Evolutionary conservation across 2,888 invertebrate genomes (phyloP), one percentile per base, ranked within the genome.

Genomic region (Cryptocheilus praepositus): DNA sequence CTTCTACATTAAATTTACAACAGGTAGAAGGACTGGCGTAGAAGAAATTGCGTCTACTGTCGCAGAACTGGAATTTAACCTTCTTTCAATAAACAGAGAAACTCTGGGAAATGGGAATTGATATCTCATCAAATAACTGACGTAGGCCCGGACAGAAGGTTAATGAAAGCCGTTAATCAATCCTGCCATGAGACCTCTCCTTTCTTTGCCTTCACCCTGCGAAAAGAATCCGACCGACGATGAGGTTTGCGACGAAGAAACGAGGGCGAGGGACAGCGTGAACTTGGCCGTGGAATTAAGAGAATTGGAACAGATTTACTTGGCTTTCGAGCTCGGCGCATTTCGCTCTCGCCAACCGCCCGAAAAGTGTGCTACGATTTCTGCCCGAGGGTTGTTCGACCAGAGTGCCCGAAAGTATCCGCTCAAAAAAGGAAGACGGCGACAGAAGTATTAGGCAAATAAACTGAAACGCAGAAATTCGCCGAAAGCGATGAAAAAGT

Each of bases 301-400:
- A 73, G 75, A 80, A 81, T 76, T 79, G 79, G 71, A 78, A 79
- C 76, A 79, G 78, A 79, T 81, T 81, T 79, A 76, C 71, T 81
- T 71, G 80, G 72, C 73, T 76, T 74, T 77, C 70, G 69, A 65
- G 51, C 63, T 25, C 11, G 36, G 36, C 36, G 11, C 36, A 11
- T 61, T 64, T 49, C 67, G 25, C 21, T 13, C 53, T 22, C 36
- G n/a, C 19, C 56, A 36, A 49, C 67, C 49, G 49, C 64, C 56
- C 28, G 45, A 56, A 55, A 36, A 36, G 11, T 36, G 11, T 36
- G 7, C 36, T 11, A 1, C 7, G 36, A 11, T 36, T 11, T 36
- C 4, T 25, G 3, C 5, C 11, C 7, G 1, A 7, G 36, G 36
- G 36, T 36, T 11, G 36, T 36, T 36, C 36, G 36, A 5, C 3